Evolutionary conservation across 1,140 invertebrate genomes (phyloP).

Genomic region (Odontomachus brunneus): DNA sequence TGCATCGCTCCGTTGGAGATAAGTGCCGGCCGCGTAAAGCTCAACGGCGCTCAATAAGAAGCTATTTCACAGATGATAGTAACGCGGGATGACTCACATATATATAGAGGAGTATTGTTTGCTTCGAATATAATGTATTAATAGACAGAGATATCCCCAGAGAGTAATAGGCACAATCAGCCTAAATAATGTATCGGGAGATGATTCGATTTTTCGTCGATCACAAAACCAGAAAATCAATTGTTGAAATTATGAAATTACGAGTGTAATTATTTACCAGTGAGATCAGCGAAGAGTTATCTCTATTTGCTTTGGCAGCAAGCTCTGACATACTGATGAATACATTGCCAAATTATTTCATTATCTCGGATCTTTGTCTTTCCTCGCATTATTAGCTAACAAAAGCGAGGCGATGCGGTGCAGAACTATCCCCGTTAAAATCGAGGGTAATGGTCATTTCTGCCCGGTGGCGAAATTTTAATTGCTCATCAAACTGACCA

Average conservation of each 20-base stretch:
- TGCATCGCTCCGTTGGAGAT: neutral
- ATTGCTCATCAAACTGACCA: constrained; percentile 28
- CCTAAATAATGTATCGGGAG: neutral
- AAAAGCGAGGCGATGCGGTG: neutral
- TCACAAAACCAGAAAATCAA: neutral
- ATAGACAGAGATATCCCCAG: neutral
- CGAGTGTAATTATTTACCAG: too few relatives aligned
- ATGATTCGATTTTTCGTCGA: neutral
- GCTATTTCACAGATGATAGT: constrained; percentile 11
- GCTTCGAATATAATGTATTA: neutral
- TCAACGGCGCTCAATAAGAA: constrained; percentile 3
- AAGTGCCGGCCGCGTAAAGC: neutral
- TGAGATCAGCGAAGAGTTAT: too few relatives aligned
- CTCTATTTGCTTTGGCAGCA: too few relatives aligned
- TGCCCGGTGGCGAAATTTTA: constrained; percentile 29
- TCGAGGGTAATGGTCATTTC: neutral
- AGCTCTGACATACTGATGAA: too few relatives aligned
- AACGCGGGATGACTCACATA: constrained; percentile 13
- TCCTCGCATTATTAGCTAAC: neutral
- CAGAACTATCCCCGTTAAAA: constrained; percentile 12
- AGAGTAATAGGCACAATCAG: neutral
- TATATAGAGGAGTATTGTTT: constrained; percentile 10
- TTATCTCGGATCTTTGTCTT: too few relatives aligned
- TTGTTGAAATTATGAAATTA: neutral
- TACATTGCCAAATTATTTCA: too few relatives aligned